A percentile compares a stretch with the other conserved stretches of the same genome.
Conservation (phyloP, 2,113 vertebrate species). For the Amphilophus citrinellus region DNA sequence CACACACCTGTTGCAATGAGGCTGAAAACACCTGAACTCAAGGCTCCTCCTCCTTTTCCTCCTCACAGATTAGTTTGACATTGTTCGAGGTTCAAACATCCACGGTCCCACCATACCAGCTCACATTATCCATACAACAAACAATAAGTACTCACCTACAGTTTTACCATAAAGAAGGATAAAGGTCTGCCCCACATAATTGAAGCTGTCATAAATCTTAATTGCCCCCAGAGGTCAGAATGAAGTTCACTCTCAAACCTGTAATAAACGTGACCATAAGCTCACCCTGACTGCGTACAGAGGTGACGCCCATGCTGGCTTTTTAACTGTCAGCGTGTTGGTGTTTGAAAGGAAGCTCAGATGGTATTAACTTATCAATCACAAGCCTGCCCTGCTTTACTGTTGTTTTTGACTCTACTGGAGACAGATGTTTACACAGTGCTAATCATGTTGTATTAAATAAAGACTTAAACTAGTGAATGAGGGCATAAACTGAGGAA, state of each 20-base stretch:
- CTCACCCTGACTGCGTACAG: no score
- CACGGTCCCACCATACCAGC: neutral
- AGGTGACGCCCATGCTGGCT: no score
- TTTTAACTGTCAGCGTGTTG: no score
- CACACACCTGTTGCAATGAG: no score
- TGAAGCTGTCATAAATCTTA: neutral
- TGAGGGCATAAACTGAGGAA: neutral
- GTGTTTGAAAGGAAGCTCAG: no score
- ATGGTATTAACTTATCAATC: neutral
- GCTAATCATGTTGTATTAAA: neutral
- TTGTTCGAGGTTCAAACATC: neutral
- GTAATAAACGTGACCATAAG: neutral
- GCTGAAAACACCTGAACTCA: no score
- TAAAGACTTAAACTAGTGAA: neutral
- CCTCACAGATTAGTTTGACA: neutral
- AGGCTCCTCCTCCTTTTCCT: neutral
- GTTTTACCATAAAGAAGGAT: neutral
- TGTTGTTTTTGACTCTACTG: neutral
- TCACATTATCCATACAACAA: no score
- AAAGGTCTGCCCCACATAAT: neutral
- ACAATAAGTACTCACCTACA: neutral
- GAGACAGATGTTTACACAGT: neutral
- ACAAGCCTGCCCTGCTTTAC: neutral
- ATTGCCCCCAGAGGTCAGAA: rapidly evolving
- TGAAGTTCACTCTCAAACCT: neutral